Evolutionary conservation across 2,888 invertebrate species (phyloP).

Genomic region (Andrena haemorrhoa): DNA sequence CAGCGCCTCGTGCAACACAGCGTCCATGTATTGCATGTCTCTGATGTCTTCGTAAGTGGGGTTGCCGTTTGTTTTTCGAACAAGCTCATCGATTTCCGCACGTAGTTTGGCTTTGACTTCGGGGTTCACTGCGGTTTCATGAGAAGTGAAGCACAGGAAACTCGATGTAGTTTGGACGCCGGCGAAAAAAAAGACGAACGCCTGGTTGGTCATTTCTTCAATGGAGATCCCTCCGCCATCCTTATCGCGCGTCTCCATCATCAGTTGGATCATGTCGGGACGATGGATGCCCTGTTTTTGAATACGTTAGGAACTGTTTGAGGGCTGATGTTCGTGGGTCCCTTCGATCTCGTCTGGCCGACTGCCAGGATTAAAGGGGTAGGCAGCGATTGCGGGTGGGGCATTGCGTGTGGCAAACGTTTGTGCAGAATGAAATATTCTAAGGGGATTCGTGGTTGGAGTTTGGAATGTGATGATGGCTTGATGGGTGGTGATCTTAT

Average conservation of each 20-base stretch:
- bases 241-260: constrained; percentile 85
- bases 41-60: constrained; percentile 83
- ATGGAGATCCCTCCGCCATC: constrained; percentile 48
- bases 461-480: no score
- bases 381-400: no score
- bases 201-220: constrained; percentile 85
- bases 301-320: background rate
- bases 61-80: constrained; percentile 69
- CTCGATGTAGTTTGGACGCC: constrained; percentile 77
- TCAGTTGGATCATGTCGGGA: constrained; percentile 87
- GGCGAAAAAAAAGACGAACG: constrained; percentile 77
- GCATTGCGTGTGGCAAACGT: no score
- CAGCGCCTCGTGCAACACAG: constrained; percentile 83
- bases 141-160: constrained; percentile 69
- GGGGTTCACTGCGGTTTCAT: constrained; percentile 80
- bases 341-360: background rate
- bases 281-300: constrained; percentile 78
- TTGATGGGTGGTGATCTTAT: no score
- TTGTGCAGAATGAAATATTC: no score
- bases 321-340: background rate
- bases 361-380: background rate
- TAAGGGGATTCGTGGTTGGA: no score
- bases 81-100: constrained; percentile 78
- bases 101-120: constrained; percentile 84
- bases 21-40: constrained; percentile 86